Evolutionary conservation across 2,797 vertebrate genomes (phyloP).

Genomic region (Oreonectes daqikongensis): DNA sequence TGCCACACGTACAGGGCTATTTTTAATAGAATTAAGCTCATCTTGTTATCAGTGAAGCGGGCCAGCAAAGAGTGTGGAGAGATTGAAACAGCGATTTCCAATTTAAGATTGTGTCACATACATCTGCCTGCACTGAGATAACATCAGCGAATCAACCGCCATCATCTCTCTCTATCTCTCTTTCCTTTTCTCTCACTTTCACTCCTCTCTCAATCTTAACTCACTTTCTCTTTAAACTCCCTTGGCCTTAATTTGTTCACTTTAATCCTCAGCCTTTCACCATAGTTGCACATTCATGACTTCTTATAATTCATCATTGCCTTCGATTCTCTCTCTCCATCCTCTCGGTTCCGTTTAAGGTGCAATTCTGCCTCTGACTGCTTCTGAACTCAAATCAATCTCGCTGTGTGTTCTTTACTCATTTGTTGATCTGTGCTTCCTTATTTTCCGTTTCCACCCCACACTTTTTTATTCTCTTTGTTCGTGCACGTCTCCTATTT

Average conservation of each 20-base stretch:
- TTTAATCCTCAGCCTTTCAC: slow-evolving; percentile 34
- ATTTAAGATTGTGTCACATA: slow-evolving; percentile 84
- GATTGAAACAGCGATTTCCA: slow-evolving; percentile 85
- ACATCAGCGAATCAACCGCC: slow-evolving; percentile 73
- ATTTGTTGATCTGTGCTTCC: slow-evolving; percentile 17
- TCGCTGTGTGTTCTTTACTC: slow-evolving; percentile 42
- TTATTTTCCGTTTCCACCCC: slow-evolving; percentile 60
- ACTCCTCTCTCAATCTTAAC: neutral
- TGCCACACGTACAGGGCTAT: slow-evolving; percentile 62
- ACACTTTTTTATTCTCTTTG: slow-evolving; percentile 56
- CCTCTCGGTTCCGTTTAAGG: slow-evolving; percentile 14
- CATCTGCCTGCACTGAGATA: slow-evolving; percentile 75
- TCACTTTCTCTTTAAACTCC: slow-evolving; percentile 39
- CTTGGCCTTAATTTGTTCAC: slow-evolving; percentile 44
- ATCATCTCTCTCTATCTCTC: slow-evolving; percentile 70
- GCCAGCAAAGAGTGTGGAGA: slow-evolving; percentile 74
- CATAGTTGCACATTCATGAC: slow-evolving; percentile 32
- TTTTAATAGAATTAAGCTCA: slow-evolving; percentile 82
- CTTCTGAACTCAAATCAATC: slow-evolving; percentile 49
- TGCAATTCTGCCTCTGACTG: slow-evolving; percentile 35
- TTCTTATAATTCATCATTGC: slow-evolving; percentile 58
- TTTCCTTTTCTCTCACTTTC: slow-evolving; percentile 41
- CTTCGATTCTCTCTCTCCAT: slow-evolving; percentile 54
- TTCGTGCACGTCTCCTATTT: slow-evolving; percentile 51
- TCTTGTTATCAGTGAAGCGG: slow-evolving; percentile 75